These are phyloP conservation scores for Rhodeus uyekii DNA, from an alignment of 2,797 vertebrate species.

Conservation along the genomic window DNA sequence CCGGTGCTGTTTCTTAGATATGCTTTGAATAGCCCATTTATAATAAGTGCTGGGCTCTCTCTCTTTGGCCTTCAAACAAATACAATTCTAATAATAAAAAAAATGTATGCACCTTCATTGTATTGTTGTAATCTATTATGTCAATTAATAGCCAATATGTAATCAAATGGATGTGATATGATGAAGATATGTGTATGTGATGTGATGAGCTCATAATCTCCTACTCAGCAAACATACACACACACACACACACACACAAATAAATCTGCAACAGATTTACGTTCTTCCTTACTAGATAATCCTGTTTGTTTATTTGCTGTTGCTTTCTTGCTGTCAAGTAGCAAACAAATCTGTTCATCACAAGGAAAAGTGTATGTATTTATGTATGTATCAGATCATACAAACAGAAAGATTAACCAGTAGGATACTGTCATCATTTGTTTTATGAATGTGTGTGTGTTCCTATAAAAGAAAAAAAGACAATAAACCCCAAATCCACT, in stretches of 20 bases:
- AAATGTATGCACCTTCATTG: neutral
- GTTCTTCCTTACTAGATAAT: neutral
- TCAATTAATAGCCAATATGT: neutral
- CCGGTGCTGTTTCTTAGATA: neutral
- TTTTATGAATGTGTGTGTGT: too few relatives aligned
- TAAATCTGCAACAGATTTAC: neutral
- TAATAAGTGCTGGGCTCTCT: too few relatives aligned
- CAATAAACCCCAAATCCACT: conserved; percentile 29
- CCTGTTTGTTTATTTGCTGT: neutral
- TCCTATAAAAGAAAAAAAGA: neutral
- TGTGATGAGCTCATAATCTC: neutral
- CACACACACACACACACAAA: neutral
- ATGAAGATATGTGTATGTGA: too few relatives aligned
- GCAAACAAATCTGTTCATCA: neutral
- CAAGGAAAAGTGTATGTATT: neutral
- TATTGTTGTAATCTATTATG: too few relatives aligned
- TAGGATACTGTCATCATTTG: neutral
- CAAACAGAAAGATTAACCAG: neutral
- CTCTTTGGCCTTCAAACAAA: neutral
- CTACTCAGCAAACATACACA: neutral
- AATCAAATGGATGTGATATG: neutral
- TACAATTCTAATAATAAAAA: neutral
- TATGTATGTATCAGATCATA: neutral
- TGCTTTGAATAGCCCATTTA: neutral
- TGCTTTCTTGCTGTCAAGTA: neutral